Base-by-base conservation (phyloP, 2,888 invertebrate genomes). In the Brachypalpus laphriformis region DNA sequence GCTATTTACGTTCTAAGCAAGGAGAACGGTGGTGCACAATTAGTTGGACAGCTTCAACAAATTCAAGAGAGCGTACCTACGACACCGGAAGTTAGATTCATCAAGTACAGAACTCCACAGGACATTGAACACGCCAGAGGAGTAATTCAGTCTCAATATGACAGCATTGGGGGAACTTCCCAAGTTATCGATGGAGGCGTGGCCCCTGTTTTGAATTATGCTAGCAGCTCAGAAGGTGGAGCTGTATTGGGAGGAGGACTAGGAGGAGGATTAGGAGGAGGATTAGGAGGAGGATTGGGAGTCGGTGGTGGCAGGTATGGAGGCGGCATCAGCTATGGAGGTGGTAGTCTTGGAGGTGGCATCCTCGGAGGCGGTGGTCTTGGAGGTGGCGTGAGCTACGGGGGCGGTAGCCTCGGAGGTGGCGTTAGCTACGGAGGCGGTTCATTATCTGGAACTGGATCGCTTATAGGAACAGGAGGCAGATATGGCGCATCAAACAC, bases 1-100 rank as follows among this genome's bases (percentile, higher is more conserved):
- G 91, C 91, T 80, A 90, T 91, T 74, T 91, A 91, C 86, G 91
- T 91, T 1, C 89, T 91, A 25, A 89, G 87, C 86, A 91, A 91
- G 87, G 89, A 90, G 86, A 83, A 89, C 0, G 90, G 91, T 22
- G 89, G 89, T 3, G 88, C 88, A 47, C 88, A 90, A 74, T 86
- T 90, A 74, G 89, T 89, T 86, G 88, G 74, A 81, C 90, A 89
- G 25, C 72, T 90, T 68, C 75, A 82, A 72, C 83, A 83, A 54
- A 72, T 86, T 18, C 83, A 87, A 66, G 87, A 82, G 37, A 77
- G 76, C 37, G 76, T 87, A 56, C 87, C 87, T 11, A 86, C 77
- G 25, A 75, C 87, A 61, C 88, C 88, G 16, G 88, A 88, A 31
- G 88, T 88, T 8, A 86, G 82, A 72, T 87, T 88, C 40, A 77